Percentiles rank a stretch among this genome's conserved stretches.
phyloP scores from a whole-genome alignment of 1,140 invertebrate genomes.

The Apis cerana region DNA sequence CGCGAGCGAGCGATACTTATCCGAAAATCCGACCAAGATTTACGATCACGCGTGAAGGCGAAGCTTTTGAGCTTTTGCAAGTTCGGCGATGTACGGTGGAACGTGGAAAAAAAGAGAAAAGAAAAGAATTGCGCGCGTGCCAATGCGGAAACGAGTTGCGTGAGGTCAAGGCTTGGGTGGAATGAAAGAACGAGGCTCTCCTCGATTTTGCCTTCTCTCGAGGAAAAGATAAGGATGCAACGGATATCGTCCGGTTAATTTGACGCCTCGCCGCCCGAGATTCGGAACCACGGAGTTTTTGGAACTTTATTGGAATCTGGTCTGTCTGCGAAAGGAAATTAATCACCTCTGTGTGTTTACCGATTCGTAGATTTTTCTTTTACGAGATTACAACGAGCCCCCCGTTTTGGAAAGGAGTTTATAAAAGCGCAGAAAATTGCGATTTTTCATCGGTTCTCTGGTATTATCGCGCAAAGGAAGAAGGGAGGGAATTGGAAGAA shows the following conservation, averaged over 20 bases:
- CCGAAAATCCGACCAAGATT: conserved; percentile 17
- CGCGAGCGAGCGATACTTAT: not conserved
- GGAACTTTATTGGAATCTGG: no score
- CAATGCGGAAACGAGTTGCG: conserved; percentile 63
- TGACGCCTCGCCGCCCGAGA: no score
- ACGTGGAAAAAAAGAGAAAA: not conserved
- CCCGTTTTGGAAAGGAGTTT: no score
- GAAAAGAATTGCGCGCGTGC: not conserved
- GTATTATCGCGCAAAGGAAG: not conserved
- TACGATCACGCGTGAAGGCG: conserved; percentile 2
- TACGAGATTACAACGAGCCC: no score
- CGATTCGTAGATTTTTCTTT: not conserved
- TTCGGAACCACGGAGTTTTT: no score
- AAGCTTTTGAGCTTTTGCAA: not conserved
- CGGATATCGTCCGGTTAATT: no score
- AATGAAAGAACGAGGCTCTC: not conserved
- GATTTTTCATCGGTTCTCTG: not conserved
- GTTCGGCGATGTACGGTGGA: not conserved
- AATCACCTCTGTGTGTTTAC: not conserved
- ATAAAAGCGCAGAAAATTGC: no score
- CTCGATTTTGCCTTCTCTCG: not conserved
- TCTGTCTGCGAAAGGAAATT: not conserved
- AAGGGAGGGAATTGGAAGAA: conserved; percentile 6
- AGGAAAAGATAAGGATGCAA: not conserved
- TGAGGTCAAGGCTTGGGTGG: conserved; percentile 42